These are phyloP conservation scores for Haplochromis vanheusdeni DNA, from an alignment of 2,113 vertebrate species.

Conservation along the genomic window DNA sequence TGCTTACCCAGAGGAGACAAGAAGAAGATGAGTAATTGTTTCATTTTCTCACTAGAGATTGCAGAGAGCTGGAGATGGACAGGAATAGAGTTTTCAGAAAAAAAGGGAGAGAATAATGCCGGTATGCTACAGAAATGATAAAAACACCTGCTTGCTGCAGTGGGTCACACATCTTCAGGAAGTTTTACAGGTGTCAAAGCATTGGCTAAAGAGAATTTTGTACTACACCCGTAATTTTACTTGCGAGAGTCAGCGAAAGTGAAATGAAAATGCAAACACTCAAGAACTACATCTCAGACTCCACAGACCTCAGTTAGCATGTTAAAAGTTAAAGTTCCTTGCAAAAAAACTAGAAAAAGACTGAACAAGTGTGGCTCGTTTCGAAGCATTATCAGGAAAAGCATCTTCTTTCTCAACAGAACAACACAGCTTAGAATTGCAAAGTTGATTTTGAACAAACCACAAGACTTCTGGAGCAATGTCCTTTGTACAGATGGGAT, in stretches of 20 bases:
- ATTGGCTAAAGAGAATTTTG: not conserved
- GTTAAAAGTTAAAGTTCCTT: not conserved
- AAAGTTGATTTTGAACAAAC: not conserved
- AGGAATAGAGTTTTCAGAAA: not conserved
- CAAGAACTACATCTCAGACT: not conserved
- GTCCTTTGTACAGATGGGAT: not conserved
- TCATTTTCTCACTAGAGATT: conserved; percentile 2
- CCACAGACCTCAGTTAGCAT: not conserved
- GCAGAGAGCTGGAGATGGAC: not conserved
- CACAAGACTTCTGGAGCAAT: not conserved
- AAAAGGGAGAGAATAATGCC: not conserved
- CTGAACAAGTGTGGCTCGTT: not conserved
- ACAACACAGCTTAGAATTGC: not conserved
- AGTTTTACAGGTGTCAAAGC: too few relatives aligned
- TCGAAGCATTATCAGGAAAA: fast-evolving
- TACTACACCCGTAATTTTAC: not conserved
- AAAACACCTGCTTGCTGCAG: not conserved
- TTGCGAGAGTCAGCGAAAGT: fast-evolving
- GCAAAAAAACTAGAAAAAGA: not conserved
- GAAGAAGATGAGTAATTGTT: conserved; percentile 11
- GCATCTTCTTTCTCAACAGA: not conserved
- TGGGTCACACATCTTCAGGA: not conserved
- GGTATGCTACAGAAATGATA: not conserved
- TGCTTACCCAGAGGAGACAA: not conserved
- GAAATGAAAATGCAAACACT: not conserved